These are phyloP conservation scores for Kryptolebias ocellatus DNA, from an alignment of 2,797 vertebrate species.

Conservation along the genomic window DNA sequence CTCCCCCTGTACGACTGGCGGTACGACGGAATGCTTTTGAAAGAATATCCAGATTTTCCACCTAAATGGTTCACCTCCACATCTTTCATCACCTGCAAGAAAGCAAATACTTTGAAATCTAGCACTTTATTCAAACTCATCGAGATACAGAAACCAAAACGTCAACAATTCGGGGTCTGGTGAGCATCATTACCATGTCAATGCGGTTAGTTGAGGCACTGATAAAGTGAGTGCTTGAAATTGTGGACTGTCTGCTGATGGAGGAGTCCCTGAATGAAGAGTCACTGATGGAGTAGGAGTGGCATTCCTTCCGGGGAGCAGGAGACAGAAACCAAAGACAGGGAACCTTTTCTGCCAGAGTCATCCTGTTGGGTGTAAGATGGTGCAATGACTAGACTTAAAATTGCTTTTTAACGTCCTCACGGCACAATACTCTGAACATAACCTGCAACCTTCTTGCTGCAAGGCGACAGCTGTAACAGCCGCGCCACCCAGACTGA, in stretches of 20 bases:
- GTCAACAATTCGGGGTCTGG: neutral
- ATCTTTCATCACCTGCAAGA: constrained; percentile 66
- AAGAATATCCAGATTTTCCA: constrained; percentile 44
- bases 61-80: constrained; percentile 64
- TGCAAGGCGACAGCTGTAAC: no score
- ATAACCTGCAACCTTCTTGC: no score
- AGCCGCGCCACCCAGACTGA: no score
- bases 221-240: constrained; percentile 68
- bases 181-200: constrained; percentile 59
- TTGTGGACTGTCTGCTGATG: constrained; percentile 75
- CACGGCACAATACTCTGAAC: neutral
- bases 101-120: neutral
- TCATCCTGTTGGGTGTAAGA: constrained; percentile 60
- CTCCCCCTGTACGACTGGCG: constrained; percentile 47
- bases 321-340: constrained; percentile 77
- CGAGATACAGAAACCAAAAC: neutral
- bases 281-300: constrained; percentile 73
- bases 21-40: constrained; percentile 54
- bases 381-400: accelerated
- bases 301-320: constrained; percentile 63
- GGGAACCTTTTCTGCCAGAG: constrained; percentile 77
- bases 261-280: constrained; percentile 73
- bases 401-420: neutral
- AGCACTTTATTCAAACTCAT: neutral
- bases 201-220: constrained; percentile 33